Base-by-base conservation (phyloP, 1,140 invertebrate species). In the Magallana angulata region DNA sequence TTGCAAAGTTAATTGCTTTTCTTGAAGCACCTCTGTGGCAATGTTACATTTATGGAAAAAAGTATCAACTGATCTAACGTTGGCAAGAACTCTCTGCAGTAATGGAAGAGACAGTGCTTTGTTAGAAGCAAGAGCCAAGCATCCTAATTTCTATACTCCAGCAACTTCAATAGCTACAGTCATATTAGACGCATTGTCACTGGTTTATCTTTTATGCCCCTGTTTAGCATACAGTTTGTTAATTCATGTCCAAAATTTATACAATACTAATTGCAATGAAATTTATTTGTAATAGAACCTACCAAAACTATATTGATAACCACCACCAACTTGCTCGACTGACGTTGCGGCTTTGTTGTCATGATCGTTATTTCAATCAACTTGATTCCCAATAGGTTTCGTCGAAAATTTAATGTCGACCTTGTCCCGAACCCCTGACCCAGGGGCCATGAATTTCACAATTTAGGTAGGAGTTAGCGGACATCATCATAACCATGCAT, bases 101-200 rank as follows among this genome's bases (percentile, higher is more conserved):
- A 59, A 12, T 83, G 36, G 56, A n/a, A 83, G 36, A 24, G 56
- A 57, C 56, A 58, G 57, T 58, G 82, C 82, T 83, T 83, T 83
- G 82, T 59, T 83, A 11, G 82, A 83, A 14, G 82, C 82, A n/a
- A 83, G 36, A 57, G 82, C 82, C 56, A 84, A 60, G 57, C 57
- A 60, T 14, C 82, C 58, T 59, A 24, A 24, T 84, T 84, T 84
- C n/a, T 1, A 14, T n/a, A 57, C 82, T n/a, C 82, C 56, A n/a
- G 57, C 58, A 57, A 84, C 0, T 59, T 84, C 58, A 84, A 84
- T 60, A 24, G 82, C 82, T 12, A 58, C 58, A 59, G 82, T 58
- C 82, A 84, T 84, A 84, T 84, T 84, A 11, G 82, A 84, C 5
- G 58, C 82, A 84, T 60, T 84, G 82, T 84, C 82, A 30, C 48